Percentiles rank a stretch among this genome's conserved stretches.
These are phyloP conservation scores for Oenanthe melanoleuca DNA, from an alignment of 2,113 vertebrate genomes.

Conservation along the genomic window DNA sequence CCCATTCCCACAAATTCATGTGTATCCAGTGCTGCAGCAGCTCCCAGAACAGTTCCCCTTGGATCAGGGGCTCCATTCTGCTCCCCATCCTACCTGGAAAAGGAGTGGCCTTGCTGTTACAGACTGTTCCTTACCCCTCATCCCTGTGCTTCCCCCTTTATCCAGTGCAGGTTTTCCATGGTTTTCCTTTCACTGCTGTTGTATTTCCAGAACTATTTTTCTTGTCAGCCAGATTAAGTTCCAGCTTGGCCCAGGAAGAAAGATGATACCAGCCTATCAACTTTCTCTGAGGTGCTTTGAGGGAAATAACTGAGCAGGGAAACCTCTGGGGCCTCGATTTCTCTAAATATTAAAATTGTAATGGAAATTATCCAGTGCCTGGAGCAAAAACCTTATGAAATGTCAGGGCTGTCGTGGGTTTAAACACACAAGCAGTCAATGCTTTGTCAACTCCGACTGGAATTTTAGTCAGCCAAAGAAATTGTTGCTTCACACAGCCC, in stretches of 20 bases:
- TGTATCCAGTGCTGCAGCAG: background rate
- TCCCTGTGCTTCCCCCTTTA: accelerated
- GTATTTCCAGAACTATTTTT: background rate
- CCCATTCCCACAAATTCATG: accelerated
- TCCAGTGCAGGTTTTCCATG: background rate
- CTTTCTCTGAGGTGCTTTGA: background rate
- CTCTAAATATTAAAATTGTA: conserved; percentile 13
- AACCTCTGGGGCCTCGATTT: conserved; percentile 5
- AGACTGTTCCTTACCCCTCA: too few species aligned
- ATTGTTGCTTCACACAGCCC: background rate
- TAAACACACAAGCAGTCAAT: background rate
- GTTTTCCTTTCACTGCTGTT: background rate
- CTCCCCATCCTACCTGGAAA: background rate
- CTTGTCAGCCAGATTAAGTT: background rate
- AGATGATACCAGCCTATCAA: background rate
- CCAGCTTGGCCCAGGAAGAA: background rate
- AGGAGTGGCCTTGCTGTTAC: accelerated
- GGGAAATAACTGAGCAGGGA: background rate
- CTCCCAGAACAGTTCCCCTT: background rate
- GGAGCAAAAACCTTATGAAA: conserved; percentile 21
- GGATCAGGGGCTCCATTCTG: background rate
- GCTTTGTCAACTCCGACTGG: conserved; percentile 5
- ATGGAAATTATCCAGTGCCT: conserved; percentile 27
- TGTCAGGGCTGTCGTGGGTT: conserved; percentile 25
- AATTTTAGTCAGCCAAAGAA: background rate